These are phyloP conservation scores for Cyphomyrus plagiostoma DNA, from an alignment of 2,113 vertebrate species.

Conservation along the genomic window DNA sequence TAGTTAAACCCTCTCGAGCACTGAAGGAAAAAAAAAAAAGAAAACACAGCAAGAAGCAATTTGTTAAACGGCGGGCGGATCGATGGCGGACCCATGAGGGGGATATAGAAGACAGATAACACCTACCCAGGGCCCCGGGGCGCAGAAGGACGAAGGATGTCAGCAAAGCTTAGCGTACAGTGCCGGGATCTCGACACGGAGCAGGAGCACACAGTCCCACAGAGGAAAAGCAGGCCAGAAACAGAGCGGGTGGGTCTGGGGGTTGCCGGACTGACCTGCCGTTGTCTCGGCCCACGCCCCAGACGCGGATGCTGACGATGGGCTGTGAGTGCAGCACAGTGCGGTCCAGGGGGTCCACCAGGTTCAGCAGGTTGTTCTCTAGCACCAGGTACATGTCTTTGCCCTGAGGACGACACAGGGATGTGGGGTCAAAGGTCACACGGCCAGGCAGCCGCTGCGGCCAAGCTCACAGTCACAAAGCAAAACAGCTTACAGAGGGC, in stretches of 20 bases:
- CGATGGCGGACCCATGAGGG: not conserved
- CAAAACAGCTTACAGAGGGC: not conserved
- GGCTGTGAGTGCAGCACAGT: constrained; percentile 87
- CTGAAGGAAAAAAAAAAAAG: not conserved
- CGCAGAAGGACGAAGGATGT: not conserved
- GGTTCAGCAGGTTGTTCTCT: constrained; percentile 83
- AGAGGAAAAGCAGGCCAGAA: not conserved
- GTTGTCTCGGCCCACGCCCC: constrained; percentile 92
- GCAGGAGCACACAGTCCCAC: not conserved
- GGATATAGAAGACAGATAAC: constrained; percentile 9
- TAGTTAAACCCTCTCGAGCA: not conserved
- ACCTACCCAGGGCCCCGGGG: not conserved
- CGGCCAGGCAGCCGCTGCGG: not conserved
- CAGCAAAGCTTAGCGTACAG: too few species aligned
- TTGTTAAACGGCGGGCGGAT: constrained; percentile 6
- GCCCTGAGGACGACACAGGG: constrained; percentile 59
- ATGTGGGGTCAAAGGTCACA: not conserved
- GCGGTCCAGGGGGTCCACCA: constrained; percentile 86
- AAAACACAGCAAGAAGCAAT: constrained; percentile 1
- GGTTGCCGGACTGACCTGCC: constrained; percentile 75
- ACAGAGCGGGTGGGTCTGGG: not conserved
- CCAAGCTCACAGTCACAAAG: not conserved
- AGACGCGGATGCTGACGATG: constrained; percentile 92
- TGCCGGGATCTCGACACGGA: not conserved
- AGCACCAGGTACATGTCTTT: constrained; percentile 91